Conservation (phyloP, 2,888 invertebrate genomes). For the Chymomyza fuscimana region DNA sequence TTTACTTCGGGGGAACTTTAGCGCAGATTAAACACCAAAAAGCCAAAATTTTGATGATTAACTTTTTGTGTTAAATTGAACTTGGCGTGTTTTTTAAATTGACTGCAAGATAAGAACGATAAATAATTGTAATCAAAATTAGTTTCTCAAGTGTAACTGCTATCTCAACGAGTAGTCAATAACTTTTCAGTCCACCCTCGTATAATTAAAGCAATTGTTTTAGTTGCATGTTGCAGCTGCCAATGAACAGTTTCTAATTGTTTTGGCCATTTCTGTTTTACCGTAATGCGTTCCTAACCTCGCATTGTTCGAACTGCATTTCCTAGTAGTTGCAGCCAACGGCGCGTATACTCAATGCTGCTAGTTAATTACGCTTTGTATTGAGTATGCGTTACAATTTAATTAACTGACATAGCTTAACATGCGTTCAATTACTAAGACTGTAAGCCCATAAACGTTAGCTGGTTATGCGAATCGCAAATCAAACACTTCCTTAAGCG, state of each 20-base stretch:
- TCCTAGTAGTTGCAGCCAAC: slow-evolving; percentile 28
- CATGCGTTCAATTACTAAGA: slow-evolving; percentile 38
- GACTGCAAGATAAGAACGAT: too few species aligned
- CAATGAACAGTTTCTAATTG: slow-evolving; percentile 31
- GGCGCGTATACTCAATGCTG: slow-evolving; percentile 25
- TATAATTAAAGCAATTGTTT: not conserved
- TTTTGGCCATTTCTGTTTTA: slow-evolving; percentile 11
- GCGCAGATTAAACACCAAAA: not conserved
- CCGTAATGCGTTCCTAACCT: slow-evolving; percentile 46
- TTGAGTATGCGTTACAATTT: slow-evolving; percentile 45
- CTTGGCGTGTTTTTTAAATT: not conserved
- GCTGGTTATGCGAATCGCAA: not conserved
- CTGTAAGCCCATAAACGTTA: slow-evolving; percentile 33
- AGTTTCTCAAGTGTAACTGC: too few species aligned
- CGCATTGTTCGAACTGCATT: slow-evolving; percentile 30
- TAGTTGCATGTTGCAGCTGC: not conserved
- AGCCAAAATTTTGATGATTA: not conserved
- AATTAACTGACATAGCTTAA: slow-evolving; percentile 44
- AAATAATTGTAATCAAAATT: not conserved
- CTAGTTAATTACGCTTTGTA: slow-evolving; percentile 34
- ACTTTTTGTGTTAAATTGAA: not conserved
- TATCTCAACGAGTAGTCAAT: too few species aligned
- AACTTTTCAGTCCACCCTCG: too few species aligned
- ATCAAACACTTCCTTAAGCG: slow-evolving; percentile 46
- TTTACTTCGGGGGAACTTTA: not conserved